Percentiles rank a stretch among this genome's conserved stretches.
phyloP scores from a whole-genome alignment of 2,797 vertebrate genomes.

The Myripristis murdjan region DNA sequence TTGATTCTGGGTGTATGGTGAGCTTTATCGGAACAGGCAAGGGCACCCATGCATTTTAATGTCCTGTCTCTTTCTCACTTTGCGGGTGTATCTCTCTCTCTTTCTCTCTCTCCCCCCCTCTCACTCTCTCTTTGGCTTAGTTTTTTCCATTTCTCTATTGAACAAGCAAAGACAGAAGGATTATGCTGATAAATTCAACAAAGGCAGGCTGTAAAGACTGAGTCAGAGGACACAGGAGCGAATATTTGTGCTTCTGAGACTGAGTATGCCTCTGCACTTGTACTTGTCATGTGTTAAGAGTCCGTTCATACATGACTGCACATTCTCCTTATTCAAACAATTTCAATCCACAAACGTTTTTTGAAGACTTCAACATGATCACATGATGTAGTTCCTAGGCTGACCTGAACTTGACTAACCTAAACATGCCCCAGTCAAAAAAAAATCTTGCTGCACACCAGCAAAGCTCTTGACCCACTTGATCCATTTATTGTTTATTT shows the following conservation, averaged over 20 bases:
- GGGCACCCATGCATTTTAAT: conserved; percentile 72
- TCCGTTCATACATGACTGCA: not conserved
- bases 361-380: conserved; percentile 24
- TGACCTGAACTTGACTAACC: conserved; percentile 25
- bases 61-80: conserved; percentile 38
- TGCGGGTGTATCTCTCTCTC: conserved; percentile 18
- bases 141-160: conserved; percentile 57
- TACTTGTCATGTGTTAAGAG: not conserved
- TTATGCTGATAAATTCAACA: conserved; percentile 66
- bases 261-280: conserved; percentile 3
- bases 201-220: conserved; percentile 54
- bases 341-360: not conserved
- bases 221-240: conserved; percentile 52
- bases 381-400: conserved; percentile 17
- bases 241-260: conserved; percentile 1
- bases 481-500: too few relatives aligned
- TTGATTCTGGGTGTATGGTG: conserved; percentile 59
- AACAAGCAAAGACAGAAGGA: conserved; percentile 60
- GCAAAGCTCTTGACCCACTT: too few relatives aligned
- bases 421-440: too few relatives aligned
- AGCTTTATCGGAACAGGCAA: conserved; percentile 71
- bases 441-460: too few relatives aligned
- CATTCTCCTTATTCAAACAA: not conserved
- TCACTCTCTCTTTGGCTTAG: conserved; percentile 18
- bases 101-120: not conserved